Percentiles rank a stretch among this genome's conserved stretches.
Conservation (phyloP, 2,888 invertebrate genomes). For the Smittia aterrima region DNA sequence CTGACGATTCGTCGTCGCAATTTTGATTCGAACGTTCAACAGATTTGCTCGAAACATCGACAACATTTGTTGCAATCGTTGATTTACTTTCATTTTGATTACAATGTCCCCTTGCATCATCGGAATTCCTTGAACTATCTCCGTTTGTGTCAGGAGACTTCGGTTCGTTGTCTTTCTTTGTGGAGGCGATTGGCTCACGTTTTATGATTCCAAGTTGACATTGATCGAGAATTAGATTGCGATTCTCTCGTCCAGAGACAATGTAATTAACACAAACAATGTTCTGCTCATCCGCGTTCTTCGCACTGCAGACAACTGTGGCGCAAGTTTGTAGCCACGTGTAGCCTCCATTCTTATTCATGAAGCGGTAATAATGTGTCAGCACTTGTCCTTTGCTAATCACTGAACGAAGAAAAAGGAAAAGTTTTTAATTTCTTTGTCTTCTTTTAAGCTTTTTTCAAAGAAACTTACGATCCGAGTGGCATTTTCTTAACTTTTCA, state of each 20-base stretch:
- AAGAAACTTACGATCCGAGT: constrained; percentile 91
- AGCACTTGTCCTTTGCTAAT: constrained; percentile 95
- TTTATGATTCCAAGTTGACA: constrained; percentile 77
- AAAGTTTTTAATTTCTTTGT: background rate
- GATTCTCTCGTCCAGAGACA: constrained; percentile 74
- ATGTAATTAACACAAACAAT: constrained; percentile 97
- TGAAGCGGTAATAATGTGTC: constrained; percentile 92
- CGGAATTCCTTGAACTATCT: constrained; percentile 46
- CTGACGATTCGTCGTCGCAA: constrained; percentile 41
- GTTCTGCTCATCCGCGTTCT: constrained; percentile 95
- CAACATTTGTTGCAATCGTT: constrained; percentile 12
- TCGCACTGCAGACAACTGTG: constrained; percentile 91
- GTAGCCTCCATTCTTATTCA: constrained; percentile 95
- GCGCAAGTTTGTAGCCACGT: constrained; percentile 97
- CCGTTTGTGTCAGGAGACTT: constrained; percentile 45
- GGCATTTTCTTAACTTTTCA: constrained; percentile 88
- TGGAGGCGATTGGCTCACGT: constrained; percentile 22
- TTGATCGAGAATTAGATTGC: constrained; percentile 89
- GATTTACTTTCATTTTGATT: background rate
- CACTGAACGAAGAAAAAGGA: constrained; percentile 64
- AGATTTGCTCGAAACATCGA: constrained; percentile 14
- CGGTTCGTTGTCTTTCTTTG: constrained; percentile 47
- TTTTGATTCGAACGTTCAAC: background rate
- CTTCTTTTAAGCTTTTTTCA: constrained; percentile 17
- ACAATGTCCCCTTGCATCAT: background rate